Conservation (phyloP, 2,888 invertebrate species). For the Noctuana brunneofusca region DNA sequence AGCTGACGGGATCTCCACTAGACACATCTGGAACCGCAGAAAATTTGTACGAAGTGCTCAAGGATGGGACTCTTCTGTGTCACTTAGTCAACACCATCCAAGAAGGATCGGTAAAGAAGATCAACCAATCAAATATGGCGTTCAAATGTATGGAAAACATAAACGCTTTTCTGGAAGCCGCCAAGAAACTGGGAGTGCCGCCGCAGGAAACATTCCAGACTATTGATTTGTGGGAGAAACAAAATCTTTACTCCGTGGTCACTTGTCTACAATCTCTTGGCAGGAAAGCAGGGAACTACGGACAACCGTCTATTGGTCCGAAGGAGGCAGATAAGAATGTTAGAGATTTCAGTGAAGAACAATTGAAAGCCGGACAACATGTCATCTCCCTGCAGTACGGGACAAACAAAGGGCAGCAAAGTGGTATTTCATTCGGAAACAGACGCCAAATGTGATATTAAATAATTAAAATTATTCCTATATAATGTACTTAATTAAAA, state of each 20-base stretch:
- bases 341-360: constrained; percentile 95
- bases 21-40: constrained; percentile 94
- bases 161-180: constrained; percentile 94
- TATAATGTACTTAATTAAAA: constrained; percentile 46
- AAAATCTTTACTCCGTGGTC: constrained; percentile 98
- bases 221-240: constrained; percentile 98
- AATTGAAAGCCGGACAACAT: constrained; percentile 94
- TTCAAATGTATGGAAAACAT: constrained; percentile 99
- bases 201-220: constrained; percentile 98
- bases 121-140: constrained; percentile 94
- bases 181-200: constrained; percentile 93
- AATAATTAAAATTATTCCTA: constrained; percentile 39
- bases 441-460: constrained; percentile 94
- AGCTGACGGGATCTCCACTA: constrained; percentile 90
- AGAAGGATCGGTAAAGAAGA: constrained; percentile 94
- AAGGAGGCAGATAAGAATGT: constrained; percentile 98
- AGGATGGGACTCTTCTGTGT: constrained; percentile 95
- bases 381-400: constrained; percentile 98
- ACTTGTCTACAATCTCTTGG: constrained; percentile 97
- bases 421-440: constrained; percentile 97
- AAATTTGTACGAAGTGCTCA: constrained; percentile 93
- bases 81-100: constrained; percentile 93
- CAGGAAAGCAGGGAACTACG: constrained; percentile 93
- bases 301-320: constrained; percentile 95
- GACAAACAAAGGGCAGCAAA: constrained; percentile 97